Percentiles rank a stretch among this genome's conserved stretches.
These are phyloP conservation scores for Huso huso DNA, from an alignment of 2,797 vertebrate species.

Conservation along the genomic window DNA sequence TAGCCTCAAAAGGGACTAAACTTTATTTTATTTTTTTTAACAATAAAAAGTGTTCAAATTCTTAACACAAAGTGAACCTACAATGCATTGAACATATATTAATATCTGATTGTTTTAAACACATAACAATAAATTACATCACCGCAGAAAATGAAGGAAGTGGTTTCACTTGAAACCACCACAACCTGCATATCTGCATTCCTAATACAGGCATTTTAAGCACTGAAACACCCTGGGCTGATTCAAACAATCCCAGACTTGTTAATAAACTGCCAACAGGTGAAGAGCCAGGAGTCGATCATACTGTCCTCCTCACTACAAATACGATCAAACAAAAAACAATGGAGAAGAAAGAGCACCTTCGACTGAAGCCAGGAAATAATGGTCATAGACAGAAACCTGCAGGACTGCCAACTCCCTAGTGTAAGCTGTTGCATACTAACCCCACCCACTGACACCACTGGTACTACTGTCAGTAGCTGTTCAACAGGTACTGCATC, in stretches of 20 bases:
- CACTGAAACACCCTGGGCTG: not conserved
- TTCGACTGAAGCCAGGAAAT: too few species aligned
- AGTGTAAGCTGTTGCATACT: not conserved
- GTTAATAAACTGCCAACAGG: not conserved
- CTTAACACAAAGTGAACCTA: not conserved
- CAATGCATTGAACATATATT: not conserved
- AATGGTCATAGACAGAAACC: too few species aligned
- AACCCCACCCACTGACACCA: not conserved
- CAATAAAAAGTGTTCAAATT: not conserved
- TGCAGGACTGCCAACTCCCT: too few species aligned
- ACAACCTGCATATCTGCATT: conserved; percentile 50
- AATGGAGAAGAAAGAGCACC: not conserved
- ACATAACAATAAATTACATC: conserved; percentile 25
- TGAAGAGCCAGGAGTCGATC: not conserved
- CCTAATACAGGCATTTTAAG: conserved; percentile 33
- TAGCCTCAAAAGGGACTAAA: not conserved
- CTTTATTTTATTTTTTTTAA: not conserved
- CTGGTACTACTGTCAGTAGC: not conserved
- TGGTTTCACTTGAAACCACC: conserved; percentile 53
- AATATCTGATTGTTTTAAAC: not conserved
- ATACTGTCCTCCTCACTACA: not conserved
- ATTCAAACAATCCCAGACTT: not conserved
- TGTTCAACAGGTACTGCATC: not conserved
- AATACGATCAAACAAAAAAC: not conserved
- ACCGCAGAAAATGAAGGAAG: conserved; percentile 23